Conservation (phyloP, 2,888 invertebrate genomes). For the Plebejus argus region DNA sequence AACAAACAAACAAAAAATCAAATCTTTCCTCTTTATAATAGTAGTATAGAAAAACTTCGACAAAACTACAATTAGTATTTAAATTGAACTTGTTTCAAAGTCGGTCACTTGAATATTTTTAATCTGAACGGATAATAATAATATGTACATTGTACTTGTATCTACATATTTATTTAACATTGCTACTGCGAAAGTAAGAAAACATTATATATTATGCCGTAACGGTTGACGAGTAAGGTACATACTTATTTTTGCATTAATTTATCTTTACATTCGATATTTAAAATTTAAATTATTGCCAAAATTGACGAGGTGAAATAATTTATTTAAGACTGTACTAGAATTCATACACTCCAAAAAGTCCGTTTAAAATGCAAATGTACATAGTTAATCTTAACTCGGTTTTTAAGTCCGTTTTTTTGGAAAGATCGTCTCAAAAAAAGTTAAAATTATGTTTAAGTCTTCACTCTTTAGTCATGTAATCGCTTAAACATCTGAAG, state of each 20-base stretch:
- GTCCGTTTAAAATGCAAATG: too few species aligned
- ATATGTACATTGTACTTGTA: not conserved
- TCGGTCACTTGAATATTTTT: not conserved
- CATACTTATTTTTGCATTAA: not conserved
- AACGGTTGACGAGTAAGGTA: not conserved
- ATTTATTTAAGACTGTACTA: too few species aligned
- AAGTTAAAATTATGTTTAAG: not conserved
- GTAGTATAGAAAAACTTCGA: too few species aligned
- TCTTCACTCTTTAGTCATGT: not conserved
- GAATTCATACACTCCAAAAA: too few species aligned
- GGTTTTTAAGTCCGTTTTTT: too few species aligned
- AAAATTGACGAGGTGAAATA: not conserved
- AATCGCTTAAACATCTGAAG: constrained; percentile 16
- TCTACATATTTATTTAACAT: not conserved
- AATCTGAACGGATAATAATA: not conserved
- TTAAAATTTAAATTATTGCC: not conserved
- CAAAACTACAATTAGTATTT: too few species aligned
- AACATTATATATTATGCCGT: not conserved
- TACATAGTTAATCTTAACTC: too few species aligned
- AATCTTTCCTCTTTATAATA: too few species aligned
- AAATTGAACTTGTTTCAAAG: constrained; percentile 4
- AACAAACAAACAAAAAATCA: too few species aligned
- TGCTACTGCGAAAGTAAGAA: not conserved
- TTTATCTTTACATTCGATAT: not conserved
- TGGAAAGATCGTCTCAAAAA: not conserved